These are phyloP conservation scores for Sciurus niger DNA, from an alignment of 2,113 vertebrate genomes.

Conservation along the genomic window DNA sequence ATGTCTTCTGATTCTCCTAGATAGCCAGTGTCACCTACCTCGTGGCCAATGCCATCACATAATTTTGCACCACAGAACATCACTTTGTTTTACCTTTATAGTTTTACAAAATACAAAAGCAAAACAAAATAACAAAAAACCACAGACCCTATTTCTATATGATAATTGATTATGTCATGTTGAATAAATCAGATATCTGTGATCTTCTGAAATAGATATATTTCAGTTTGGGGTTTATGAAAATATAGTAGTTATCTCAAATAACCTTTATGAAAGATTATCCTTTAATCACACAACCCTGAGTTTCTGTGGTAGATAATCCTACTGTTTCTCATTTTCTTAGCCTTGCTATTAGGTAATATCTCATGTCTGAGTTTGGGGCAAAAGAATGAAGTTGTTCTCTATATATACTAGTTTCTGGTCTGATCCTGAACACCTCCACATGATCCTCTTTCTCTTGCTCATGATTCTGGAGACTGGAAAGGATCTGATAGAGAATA, in stretches of 20 bases:
- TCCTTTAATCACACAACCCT: neutral
- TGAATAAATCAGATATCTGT: neutral
- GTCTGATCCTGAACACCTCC: neutral
- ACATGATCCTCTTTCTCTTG: neutral
- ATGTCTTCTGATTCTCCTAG: neutral
- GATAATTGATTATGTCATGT: neutral
- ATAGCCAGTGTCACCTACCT: neutral
- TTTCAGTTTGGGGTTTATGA: neutral
- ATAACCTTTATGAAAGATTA: neutral
- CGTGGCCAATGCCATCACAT: neutral
- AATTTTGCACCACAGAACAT: neutral
- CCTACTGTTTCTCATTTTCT: neutral
- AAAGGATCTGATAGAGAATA: neutral
- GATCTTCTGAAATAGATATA: neutral
- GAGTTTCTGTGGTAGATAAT: neutral
- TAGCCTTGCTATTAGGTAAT: neutral
- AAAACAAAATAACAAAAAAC: no score
- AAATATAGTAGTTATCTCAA: neutral
- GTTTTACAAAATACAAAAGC: neutral
- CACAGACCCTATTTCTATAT: neutral
- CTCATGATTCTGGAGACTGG: neutral
- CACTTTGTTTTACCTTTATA: neutral
- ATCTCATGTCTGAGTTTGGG: neutral
- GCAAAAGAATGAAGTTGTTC: fast-evolving
- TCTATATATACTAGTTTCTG: neutral